Evolutionary conservation across 2,797 vertebrate genomes (phyloP), one percentile per base, ranked within the genome.

Genomic region (Lacerta viridis): DNA sequence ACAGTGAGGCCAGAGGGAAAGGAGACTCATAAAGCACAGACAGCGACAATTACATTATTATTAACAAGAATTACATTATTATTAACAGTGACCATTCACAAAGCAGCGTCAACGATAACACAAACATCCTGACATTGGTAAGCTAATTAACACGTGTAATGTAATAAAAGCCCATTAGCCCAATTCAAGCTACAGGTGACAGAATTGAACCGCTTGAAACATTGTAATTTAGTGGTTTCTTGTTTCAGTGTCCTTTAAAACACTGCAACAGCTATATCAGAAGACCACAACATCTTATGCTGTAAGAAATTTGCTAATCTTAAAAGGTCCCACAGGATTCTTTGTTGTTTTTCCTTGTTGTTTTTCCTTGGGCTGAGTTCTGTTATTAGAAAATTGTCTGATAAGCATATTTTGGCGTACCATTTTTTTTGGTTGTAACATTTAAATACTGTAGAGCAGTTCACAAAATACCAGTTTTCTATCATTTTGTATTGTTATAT

Each of bases 391-490:
- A 79, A 36, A 68, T 50, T 25, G 68, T 29, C 36, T 33, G 5
- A 27, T 39, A 10, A n/a, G 3, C 4, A 2, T 68, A 55, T 55
- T 46, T 20, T 71, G 72, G 46, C 43, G 55, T 18, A 5, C 17
- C 11, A 41, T 41, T 33, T 84, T 84, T 50, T 50, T 3, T 69
- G 33, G 68, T 33, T 78, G 46, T 39, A n/a, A 59, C 4, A 33
- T 41, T 20, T 75, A 71, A 84, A 25, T 13, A 33, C 33, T 33
- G 33, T 33, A 59, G 43, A 36, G 6, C 7, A 6, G 18, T 43
- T 88, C 64, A 88, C 50, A 84, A 61, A 46, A 83, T 71, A 68
- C 11, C 3, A 87, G 29, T 50, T 20, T 41, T 84, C 50, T 69
- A 3, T 71, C 25, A 68, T 23, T 80, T 39, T 78, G 9, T n/a